phyloP scores from a whole-genome alignment of 2,113 vertebrate species.

The Microtus montanus region DNA sequence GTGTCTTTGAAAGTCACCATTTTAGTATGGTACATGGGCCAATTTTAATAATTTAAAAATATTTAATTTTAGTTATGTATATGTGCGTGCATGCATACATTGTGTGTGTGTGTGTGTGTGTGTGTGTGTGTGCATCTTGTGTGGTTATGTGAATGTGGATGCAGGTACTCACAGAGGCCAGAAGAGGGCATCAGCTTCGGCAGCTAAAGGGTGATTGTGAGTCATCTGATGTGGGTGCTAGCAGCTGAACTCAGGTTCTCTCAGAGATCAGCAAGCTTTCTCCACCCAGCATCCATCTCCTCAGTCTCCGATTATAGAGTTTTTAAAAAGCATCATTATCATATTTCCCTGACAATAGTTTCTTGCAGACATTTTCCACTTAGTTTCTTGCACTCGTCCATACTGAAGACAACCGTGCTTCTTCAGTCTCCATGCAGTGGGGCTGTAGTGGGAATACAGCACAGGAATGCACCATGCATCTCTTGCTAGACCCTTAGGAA shows the following conservation, averaged over 20 bases:
- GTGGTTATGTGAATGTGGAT: background rate
- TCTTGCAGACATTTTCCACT: no score
- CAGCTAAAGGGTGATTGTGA: background rate
- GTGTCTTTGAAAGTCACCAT: background rate
- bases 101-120: background rate
- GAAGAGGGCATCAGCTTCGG: background rate
- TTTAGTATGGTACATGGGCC: background rate
- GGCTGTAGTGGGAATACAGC: background rate
- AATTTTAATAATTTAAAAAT: background rate
- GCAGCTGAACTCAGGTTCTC: background rate
- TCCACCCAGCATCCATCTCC: no score
- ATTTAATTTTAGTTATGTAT: background rate
- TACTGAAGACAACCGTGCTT: background rate
- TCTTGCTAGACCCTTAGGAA: background rate
- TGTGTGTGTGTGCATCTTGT: background rate
- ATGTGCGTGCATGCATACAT: background rate
- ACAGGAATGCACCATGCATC: background rate
- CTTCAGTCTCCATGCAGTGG: background rate
- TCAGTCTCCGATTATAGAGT: background rate
- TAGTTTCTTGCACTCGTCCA: background rate
- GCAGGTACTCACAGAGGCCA: background rate
- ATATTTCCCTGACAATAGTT: background rate
- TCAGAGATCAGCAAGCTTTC: background rate
- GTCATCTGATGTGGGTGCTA: no score
- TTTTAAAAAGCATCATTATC: background rate